Conservation (phyloP, 2,888 invertebrate species). For the Yponomeuta evonymella region DNA sequence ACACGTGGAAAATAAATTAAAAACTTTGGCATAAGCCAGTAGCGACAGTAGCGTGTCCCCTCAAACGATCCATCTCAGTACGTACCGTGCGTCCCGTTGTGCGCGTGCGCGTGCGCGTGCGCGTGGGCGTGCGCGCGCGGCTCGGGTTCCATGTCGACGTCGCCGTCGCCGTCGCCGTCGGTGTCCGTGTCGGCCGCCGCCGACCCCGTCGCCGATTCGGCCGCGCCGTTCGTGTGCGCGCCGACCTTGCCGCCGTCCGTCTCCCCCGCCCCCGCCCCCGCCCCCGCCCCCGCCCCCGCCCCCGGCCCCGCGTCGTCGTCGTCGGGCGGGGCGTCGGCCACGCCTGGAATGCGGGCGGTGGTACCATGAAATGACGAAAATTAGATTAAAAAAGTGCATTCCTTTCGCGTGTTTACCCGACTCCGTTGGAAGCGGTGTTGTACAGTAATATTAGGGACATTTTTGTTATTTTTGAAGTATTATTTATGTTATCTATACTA, state of each 20-base stretch:
- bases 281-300: background rate
- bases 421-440: too few relatives aligned
- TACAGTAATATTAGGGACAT: too few relatives aligned
- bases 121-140: conserved; percentile 21
- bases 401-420: too few relatives aligned
- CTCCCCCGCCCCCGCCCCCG: background rate
- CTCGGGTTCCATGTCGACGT: conserved; percentile 22
- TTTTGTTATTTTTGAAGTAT: too few relatives aligned
- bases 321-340: conserved; percentile 18
- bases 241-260: conserved; percentile 21
- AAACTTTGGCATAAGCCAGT: too few relatives aligned
- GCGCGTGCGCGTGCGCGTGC: conserved; percentile 33
- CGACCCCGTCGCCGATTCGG: conserved; percentile 15
- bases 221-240: conserved; percentile 23
- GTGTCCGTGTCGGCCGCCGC: conserved; percentile 26
- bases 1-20: too few relatives aligned
- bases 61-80: background rate
- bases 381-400: too few relatives aligned
- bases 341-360: conserved; percentile 10
- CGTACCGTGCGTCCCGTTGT: conserved; percentile 20
- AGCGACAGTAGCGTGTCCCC: too few relatives aligned
- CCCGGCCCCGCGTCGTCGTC: background rate
- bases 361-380: too few relatives aligned
- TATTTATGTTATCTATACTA: too few relatives aligned
- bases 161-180: conserved; percentile 34